Conservation (phyloP, 2,888 invertebrate species). For the Plusia festucae region DNA sequence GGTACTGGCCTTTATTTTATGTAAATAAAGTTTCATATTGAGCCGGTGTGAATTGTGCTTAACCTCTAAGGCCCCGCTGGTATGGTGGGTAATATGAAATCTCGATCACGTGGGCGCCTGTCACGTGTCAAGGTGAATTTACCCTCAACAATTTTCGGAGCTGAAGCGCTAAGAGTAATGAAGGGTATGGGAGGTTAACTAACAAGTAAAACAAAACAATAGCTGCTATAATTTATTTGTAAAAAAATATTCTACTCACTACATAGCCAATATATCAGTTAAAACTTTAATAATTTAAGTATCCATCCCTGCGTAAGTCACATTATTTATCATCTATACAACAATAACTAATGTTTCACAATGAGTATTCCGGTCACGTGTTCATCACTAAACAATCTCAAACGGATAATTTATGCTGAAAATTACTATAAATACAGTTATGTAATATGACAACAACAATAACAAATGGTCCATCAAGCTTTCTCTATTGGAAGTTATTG, state of each 20-base stretch:
- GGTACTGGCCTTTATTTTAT: too few relatives aligned
- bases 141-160: too few relatives aligned
- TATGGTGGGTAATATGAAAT: too few relatives aligned
- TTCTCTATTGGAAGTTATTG: conserved; percentile 81
- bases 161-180: too few relatives aligned
- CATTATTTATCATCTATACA: conserved; percentile 89
- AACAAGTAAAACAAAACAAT: conserved; percentile 64
- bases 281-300: conserved; percentile 90
- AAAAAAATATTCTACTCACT: conserved; percentile 92
- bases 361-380: conserved; percentile 87
- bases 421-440: conserved; percentile 79
- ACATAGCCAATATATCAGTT: conserved; percentile 91
- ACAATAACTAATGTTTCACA: conserved; percentile 87
- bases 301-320: conserved; percentile 90
- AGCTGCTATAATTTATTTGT: conserved; percentile 91
- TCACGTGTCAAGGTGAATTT: too few relatives aligned
- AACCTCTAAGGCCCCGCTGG: too few relatives aligned
- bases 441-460: conserved; percentile 77
- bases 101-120: too few relatives aligned
- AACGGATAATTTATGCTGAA: conserved; percentile 88
- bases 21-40: too few relatives aligned
- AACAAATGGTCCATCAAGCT: conserved; percentile 85
- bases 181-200: not conserved
- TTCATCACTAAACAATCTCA: conserved; percentile 74
- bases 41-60: too few relatives aligned